A percentile compares a stretch with the other conserved stretches of the same genome.
phyloP scores from a whole-genome alignment of 1,140 invertebrate genomes.

The Pentalonia nigronervosa region DNA sequence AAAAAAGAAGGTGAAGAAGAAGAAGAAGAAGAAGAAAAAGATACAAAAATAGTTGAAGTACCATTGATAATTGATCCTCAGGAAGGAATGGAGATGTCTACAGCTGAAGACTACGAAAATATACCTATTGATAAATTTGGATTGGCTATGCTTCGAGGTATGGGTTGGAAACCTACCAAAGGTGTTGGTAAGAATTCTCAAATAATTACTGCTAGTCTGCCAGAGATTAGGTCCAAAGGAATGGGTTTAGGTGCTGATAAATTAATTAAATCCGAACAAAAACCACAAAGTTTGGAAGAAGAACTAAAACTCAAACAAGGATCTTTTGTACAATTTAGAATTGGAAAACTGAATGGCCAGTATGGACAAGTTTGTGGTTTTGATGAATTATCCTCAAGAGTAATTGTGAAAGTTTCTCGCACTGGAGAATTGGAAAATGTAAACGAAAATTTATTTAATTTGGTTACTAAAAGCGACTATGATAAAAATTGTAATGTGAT shows the following conservation, averaged over 20 bases:
- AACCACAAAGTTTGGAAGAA: conserved; percentile 70
- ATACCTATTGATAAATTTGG: conserved; percentile 90
- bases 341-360: conserved; percentile 75
- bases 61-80: conserved; percentile 66
- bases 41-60: conserved; percentile 65
- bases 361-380: conserved; percentile 86
- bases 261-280: conserved; percentile 66
- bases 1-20: conserved; percentile 59
- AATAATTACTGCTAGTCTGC: conserved; percentile 67
- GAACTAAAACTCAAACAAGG: conserved; percentile 73
- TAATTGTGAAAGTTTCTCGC: conserved; percentile 81
- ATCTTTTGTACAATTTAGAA: conserved; percentile 75
- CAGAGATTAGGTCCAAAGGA: conserved; percentile 82
- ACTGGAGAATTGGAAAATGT: conserved; percentile 75
- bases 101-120: conserved; percentile 87
- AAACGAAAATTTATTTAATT: conserved; percentile 78
- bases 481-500: conserved; percentile 76
- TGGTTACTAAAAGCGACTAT: conserved; percentile 81
- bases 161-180: conserved; percentile 87
- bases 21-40: conserved; percentile 62
- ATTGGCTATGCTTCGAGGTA: conserved; percentile 89
- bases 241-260: conserved; percentile 90
- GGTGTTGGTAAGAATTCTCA: conserved; percentile 70
- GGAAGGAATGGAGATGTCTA: conserved; percentile 72
- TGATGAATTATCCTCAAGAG: conserved; percentile 82